Evolutionary conservation across 2,113 vertebrate genomes (phyloP).

Genomic region (Protobothrops mucrosquamatus): DNA sequence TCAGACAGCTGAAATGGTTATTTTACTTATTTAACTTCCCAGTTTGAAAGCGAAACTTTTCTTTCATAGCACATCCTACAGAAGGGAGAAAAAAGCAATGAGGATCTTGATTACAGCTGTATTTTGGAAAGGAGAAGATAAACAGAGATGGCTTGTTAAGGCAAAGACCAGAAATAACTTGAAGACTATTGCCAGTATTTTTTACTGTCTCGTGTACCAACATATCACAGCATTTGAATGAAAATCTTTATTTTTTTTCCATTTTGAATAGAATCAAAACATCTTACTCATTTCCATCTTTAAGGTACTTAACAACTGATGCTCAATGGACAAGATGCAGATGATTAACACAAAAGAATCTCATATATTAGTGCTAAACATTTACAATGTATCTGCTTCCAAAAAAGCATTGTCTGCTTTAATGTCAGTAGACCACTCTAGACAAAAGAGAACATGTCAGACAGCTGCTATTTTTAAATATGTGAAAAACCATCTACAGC

Average conservation of each 20-base stretch:
- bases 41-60: background rate
- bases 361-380: slow-evolving; percentile 25
- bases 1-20: background rate
- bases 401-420: slow-evolving; percentile 18
- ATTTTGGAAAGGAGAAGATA: background rate
- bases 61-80: background rate
- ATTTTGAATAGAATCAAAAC: slow-evolving; percentile 18
- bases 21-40: background rate
- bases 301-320: slow-evolving; percentile 25
- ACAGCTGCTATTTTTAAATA: slow-evolving; percentile 20
- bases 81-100: background rate
- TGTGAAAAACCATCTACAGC: slow-evolving; percentile 10
- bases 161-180: background rate
- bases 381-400: slow-evolving; percentile 42
- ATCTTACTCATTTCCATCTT: slow-evolving; percentile 29
- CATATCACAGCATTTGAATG: background rate
- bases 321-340: slow-evolving; percentile 40
- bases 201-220: background rate
- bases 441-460: slow-evolving; percentile 38
- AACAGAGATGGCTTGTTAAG: background rate
- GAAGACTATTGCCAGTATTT: background rate
- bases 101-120: background rate
- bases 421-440: slow-evolving; percentile 26
- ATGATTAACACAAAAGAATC: slow-evolving; percentile 48
- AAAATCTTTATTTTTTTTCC: slow-evolving; percentile 24